These are phyloP conservation scores for Eufriesea mexicana DNA, from an alignment of 1,140 invertebrate genomes.

Conservation along the genomic window DNA sequence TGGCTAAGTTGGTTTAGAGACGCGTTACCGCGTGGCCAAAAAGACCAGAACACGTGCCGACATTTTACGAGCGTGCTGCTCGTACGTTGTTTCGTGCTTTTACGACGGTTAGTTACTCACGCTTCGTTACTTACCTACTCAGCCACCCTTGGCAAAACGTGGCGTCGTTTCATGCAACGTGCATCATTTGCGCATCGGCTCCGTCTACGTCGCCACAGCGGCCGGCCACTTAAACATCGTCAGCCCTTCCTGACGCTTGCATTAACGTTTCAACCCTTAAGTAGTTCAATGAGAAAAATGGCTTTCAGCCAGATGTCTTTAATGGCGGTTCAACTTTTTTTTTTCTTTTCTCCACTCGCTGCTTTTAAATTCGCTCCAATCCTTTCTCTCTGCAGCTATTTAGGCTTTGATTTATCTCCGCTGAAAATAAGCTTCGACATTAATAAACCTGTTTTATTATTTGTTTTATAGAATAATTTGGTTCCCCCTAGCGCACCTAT, in stretches of 20 bases:
- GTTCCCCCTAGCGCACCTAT: no score
- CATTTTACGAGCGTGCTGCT: constrained; percentile 56
- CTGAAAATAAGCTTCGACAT: neutral
- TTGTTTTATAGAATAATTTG: no score
- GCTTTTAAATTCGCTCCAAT: neutral
- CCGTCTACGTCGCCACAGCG: neutral
- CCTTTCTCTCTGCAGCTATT: neutral
- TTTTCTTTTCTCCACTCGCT: neutral
- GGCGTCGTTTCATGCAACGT: constrained; percentile 31
- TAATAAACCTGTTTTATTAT: no score
- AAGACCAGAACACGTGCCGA: constrained; percentile 51
- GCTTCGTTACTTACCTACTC: constrained; percentile 63
- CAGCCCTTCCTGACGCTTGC: neutral
- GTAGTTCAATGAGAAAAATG: constrained; percentile 23
- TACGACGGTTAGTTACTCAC: constrained; percentile 67
- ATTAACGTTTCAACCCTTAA: constrained; percentile 6
- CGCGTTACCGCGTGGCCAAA: constrained; percentile 1
- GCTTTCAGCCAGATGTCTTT: neutral
- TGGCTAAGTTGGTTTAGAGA: constrained; percentile 31
- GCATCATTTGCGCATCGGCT: constrained; percentile 18
- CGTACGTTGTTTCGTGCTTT: constrained; percentile 64
- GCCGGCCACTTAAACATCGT: neutral
- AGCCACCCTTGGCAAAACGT: constrained; percentile 45
- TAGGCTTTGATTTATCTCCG: neutral
- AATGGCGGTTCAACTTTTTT: constrained; percentile 4